Evolutionary conservation across 2,888 invertebrate species (phyloP), one percentile per base, ranked within the genome.

Genomic region (Acanthosepion lycidas): DNA sequence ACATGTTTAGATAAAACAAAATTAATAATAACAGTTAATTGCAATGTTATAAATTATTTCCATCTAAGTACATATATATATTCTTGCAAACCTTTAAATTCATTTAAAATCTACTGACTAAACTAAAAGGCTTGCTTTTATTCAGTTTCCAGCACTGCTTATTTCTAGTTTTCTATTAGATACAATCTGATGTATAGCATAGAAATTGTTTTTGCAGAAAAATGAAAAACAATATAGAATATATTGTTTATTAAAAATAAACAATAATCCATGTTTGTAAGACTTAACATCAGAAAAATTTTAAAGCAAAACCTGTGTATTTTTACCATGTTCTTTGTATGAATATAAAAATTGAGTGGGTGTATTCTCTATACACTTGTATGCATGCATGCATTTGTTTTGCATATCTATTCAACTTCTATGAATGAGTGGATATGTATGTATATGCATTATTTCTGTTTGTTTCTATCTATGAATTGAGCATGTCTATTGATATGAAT

Each of bases 261-360:
- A 33, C n/a, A 78, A 33, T n/a, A 78, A 78, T 78, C 78, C 78
- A 78, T 78, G 78, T 78, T 78, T 78, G n/a, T 33, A 33, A 78
- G n/a, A 78, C n/a, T 78, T 78, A 5, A n/a, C 78, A 78, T 78
- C n/a, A 78, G n/a, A 78, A 78, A 78, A 78, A 78, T 78, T 15
- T 78, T 9, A 78, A n/a, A 78, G 78, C n/a, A n/a, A 78, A 78
- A 78, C 9, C 78, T 78, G n/a, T 2, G 78, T 15, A n/a, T n/a
- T n/a, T 78, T 78, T 78, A 2, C 78, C n/a, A 33, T 78, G 78
- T 33, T n/a, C n/a, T 78, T 78, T 78, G n/a, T 78, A 15, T 78
- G 64, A 64, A 64, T 64, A n/a, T n/a, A n/a, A 78, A 78, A 78
- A 78, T 78, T 78, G 78, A 33, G 78, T 78, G n/a, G 78, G 78